Conservation (phyloP, 2,888 invertebrate genomes). For the Timema podura region DNA sequence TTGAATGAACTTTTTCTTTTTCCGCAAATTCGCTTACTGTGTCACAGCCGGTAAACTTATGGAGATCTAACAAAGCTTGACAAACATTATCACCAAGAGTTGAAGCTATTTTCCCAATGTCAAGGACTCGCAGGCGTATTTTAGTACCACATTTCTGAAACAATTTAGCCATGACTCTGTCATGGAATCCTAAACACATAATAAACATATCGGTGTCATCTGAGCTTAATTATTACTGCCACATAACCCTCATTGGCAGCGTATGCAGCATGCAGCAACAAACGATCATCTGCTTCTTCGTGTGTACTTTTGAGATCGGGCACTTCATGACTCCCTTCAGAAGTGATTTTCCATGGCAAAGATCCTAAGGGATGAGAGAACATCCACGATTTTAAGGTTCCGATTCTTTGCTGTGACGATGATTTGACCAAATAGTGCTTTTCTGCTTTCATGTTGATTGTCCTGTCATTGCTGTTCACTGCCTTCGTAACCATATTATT, state of each 20-base stretch:
- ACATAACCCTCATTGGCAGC: slow-evolving; percentile 6
- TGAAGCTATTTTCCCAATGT: background rate
- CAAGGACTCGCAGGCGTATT: background rate
- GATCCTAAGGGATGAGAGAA: background rate
- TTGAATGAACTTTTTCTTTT: background rate
- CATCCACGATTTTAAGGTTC: background rate
- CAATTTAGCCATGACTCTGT: background rate
- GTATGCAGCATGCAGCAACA: background rate
- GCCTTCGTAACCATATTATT: background rate
- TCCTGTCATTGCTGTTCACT: background rate
- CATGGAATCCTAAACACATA: background rate
- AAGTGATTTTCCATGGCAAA: background rate
- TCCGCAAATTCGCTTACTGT: background rate
- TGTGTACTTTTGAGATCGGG: background rate
- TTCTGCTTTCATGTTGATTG: background rate
- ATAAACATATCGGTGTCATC: slow-evolving; percentile 2
- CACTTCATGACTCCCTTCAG: background rate
- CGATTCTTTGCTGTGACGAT: background rate
- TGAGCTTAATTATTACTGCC: background rate
- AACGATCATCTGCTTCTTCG: background rate
- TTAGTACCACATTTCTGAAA: background rate
- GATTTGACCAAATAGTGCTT: background rate
- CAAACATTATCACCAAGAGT: background rate
- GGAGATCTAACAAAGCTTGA: background rate
- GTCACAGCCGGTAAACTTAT: background rate